Base-by-base conservation (phyloP, 2,888 invertebrate genomes). In the Drosophila niveifrons region DNA sequence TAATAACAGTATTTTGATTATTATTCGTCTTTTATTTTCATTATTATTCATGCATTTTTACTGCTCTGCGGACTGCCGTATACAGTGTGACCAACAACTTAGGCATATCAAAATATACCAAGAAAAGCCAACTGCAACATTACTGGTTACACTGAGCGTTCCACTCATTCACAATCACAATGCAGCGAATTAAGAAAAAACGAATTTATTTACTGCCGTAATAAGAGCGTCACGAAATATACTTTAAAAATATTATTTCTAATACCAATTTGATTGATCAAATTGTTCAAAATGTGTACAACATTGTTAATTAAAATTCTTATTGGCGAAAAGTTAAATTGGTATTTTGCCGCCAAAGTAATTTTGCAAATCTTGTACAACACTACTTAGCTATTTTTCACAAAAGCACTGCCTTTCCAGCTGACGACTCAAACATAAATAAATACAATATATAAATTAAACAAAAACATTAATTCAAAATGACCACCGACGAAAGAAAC, bases 401-500 rank as follows among this genome's bases (percentile, higher is more conserved):
- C 39, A 41, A 13, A 6, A 41, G 4, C 7, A 13, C 8, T 8
- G 13, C 15, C 13, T 1, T 15, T 7, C 8, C 39, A 41, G 39
- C 39, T 41, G 39, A 41, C 39, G 13, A 17, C 15, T 17, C 11
- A 11, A 13, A 10, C 43, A 4, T 53, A 50, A 62, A 29, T n/a
- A 55, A 62, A 50, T 1, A 3, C 28, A 13, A 41, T 2, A 47
- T n/a, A 18, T 4, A 44, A 36, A 44, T 44, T 29, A 15, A 23
- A 29, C 17, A 3, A 29, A 28, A 2, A 41, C n/a, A 18, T 41
- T n/a, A 36, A 2, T 18, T 15, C 46, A 65, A 55, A 9, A 76
- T 94, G 93, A 91, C 93, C 92, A 93, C 94, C 11, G 96, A 96
- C 89, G 96, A 96, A 90, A 93, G 96, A 75, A 96, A 96, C 92